A percentile compares a stretch with the other conserved stretches of the same genome.
Evolutionary conservation across 2,113 vertebrate species (phyloP).

Genomic region (Tragulus kanchil): DNA sequence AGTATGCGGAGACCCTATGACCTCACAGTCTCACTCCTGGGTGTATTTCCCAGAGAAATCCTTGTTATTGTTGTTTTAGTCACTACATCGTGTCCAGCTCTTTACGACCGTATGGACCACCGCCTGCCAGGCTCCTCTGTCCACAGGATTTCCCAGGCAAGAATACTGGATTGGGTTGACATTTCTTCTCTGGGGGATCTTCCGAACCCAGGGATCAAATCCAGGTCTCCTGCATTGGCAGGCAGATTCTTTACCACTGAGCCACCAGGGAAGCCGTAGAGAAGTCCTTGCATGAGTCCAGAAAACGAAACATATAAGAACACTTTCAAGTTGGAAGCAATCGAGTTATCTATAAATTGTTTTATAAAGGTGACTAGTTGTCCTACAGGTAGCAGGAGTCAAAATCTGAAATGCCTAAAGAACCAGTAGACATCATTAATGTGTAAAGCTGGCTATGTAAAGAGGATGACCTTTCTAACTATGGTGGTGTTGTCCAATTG

Average conservation of each 20-base stretch:
- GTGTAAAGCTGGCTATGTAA: not conserved
- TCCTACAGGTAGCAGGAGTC: not conserved
- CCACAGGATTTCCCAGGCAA: not conserved
- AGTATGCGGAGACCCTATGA: not conserved
- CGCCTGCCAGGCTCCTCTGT: not conserved
- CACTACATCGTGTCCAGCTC: not conserved
- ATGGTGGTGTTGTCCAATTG: not conserved
- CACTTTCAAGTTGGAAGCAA: constrained; percentile 21
- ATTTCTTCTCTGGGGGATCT: not conserved
- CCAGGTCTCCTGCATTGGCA: not conserved
- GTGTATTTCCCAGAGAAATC: constrained; percentile 48
- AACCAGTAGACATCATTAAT: constrained; percentile 6
- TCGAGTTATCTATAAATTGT: not conserved
- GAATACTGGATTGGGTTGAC: not conserved
- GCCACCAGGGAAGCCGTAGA: not conserved
- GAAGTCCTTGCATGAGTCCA: constrained; percentile 12
- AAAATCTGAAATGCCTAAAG: constrained; percentile 48
- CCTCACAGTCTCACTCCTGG: not conserved
- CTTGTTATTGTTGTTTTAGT: not conserved
- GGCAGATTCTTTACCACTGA: not conserved
- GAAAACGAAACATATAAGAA: not conserved
- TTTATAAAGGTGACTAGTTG: not conserved
- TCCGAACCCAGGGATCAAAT: not conserved
- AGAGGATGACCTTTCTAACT: not conserved
- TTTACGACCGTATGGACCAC: not conserved